phyloP scores from a whole-genome alignment of 2,797 vertebrate species.

The Poecile montanus region DNA sequence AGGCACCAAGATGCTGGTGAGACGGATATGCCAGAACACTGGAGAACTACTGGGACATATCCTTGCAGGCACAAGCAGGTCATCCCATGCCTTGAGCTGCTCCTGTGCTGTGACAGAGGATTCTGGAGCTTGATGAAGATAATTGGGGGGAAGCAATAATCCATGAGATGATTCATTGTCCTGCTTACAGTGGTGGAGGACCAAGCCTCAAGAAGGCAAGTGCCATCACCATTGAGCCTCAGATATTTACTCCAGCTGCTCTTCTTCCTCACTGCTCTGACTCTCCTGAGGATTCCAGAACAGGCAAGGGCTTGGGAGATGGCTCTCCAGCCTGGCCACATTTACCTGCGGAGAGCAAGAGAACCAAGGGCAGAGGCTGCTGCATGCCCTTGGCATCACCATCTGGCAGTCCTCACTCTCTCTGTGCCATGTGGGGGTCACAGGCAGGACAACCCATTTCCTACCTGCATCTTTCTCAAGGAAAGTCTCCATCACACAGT shows the following conservation, averaged over 20 bases:
- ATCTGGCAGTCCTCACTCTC: background rate
- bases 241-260: background rate
- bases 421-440: background rate
- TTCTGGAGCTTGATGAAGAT: background rate
- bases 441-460: background rate
- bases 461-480: background rate
- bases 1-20: background rate
- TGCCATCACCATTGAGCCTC: background rate
- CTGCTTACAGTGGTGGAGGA: background rate
- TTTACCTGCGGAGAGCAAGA: background rate
- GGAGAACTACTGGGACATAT: background rate
- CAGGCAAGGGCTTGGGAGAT: background rate
- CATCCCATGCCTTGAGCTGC: background rate
- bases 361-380: background rate
- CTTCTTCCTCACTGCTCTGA: background rate
- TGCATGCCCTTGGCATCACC: rapidly evolving
- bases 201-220: background rate
- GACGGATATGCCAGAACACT: background rate
- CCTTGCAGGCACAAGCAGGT: background rate
- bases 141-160: background rate
- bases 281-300: background rate
- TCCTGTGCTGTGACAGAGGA: background rate
- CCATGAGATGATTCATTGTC: background rate
- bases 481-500: background rate
- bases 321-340: background rate